Percentiles rank a stretch among this genome's conserved stretches.
Evolutionary conservation across 2,888 invertebrate species (phyloP).

Genomic region (Ennomos erosarius): DNA sequence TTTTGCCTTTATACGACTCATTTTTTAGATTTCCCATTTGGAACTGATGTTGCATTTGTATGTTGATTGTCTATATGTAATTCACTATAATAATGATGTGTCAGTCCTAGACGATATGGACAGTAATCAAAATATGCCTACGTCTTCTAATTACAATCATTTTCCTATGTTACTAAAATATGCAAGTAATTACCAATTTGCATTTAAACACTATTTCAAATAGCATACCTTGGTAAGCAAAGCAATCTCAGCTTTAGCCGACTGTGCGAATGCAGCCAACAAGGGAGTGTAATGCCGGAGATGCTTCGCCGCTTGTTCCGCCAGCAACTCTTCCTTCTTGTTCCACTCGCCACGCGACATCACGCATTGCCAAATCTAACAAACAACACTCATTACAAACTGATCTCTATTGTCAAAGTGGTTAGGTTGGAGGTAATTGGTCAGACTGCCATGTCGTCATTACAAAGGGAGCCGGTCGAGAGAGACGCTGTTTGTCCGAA

Average conservation of each 20-base stretch:
- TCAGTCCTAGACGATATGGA: no score
- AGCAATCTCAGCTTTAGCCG: constrained; percentile 94
- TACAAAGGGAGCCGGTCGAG: constrained; percentile 39
- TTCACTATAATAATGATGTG: no score
- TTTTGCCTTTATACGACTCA: no score
- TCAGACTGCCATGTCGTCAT: constrained; percentile 81
- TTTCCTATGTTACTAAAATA: no score
- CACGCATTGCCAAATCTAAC: constrained; percentile 95
- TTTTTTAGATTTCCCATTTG: no score
- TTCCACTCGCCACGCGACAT: constrained; percentile 99
- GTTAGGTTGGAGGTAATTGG: constrained; percentile 8
- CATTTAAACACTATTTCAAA: no score
- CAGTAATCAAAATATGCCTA: no score
- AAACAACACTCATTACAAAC: constrained; percentile 18
- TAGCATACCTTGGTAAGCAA: constrained; percentile 89
- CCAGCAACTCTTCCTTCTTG: constrained; percentile 98
- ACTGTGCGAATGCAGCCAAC: constrained; percentile 94
- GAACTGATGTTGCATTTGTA: no score
- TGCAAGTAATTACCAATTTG: no score
- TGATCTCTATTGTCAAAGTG: not conserved
- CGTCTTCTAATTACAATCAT: no score
- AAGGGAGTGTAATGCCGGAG: constrained; percentile 94
- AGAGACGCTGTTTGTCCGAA: constrained; percentile 54
- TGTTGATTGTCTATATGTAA: no score
- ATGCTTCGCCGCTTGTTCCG: constrained; percentile 97